phyloP scores from a whole-genome alignment of 2,113 vertebrate genomes.

The Toxotes chatareus region DNA sequence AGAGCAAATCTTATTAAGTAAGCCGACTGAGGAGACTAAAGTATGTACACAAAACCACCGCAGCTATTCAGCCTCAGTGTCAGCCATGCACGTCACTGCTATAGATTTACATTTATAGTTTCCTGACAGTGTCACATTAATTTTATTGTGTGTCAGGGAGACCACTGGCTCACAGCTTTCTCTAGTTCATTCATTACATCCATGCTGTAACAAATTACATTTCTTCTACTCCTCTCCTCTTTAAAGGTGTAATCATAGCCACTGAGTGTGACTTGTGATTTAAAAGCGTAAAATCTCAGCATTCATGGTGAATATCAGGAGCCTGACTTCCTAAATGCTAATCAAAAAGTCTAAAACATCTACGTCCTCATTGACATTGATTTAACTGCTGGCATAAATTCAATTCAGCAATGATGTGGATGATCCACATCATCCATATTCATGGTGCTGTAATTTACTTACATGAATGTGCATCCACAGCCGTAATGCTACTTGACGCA shows the following conservation, averaged over 20 bases:
- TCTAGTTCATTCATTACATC: slow-evolving; percentile 44
- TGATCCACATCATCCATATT: slow-evolving; percentile 73
- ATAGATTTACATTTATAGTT: slow-evolving; percentile 60
- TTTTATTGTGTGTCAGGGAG: slow-evolving; percentile 50
- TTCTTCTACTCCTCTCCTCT: slow-evolving; percentile 31
- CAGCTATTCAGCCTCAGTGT: slow-evolving; percentile 32
- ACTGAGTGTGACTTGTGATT: slow-evolving; percentile 31
- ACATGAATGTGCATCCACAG: slow-evolving; percentile 65
- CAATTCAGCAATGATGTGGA: slow-evolving; percentile 72
- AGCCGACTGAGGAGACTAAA: slow-evolving; percentile 43
- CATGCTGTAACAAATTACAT: slow-evolving; percentile 39
- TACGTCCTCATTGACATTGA: slow-evolving; percentile 75
- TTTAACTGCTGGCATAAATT: slow-evolving; percentile 74
- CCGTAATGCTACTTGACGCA: slow-evolving; percentile 45
- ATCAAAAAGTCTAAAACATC: slow-evolving; percentile 72
- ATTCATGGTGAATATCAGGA: slow-evolving; percentile 31
- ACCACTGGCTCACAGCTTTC: slow-evolving; percentile 23
- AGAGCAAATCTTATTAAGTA: slow-evolving; percentile 59
- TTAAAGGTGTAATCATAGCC: slow-evolving; percentile 45
- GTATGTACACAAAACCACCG: slow-evolving; percentile 37
- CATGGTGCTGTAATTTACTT: slow-evolving; percentile 70
- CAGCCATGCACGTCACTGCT: slow-evolving; percentile 39
- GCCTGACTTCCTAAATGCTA: slow-evolving; percentile 61
- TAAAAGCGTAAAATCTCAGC: slow-evolving; percentile 35
- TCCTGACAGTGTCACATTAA: slow-evolving; percentile 48